Evolutionary conservation across 2,888 invertebrate species (phyloP).

Genomic region (Eristalinus aeneus): DNA sequence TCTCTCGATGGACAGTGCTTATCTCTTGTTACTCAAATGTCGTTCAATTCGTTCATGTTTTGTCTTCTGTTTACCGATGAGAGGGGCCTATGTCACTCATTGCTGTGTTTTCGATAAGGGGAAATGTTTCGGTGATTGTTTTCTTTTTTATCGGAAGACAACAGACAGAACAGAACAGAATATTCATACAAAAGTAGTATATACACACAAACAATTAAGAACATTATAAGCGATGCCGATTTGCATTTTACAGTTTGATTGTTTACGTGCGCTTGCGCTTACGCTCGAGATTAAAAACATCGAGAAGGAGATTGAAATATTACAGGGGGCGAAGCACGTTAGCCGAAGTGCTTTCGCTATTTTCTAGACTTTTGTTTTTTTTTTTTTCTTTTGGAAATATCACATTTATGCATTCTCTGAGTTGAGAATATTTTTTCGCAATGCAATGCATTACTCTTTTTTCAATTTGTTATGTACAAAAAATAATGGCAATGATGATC

Average conservation of each 20-base stretch:
- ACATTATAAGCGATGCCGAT: conserved; percentile 33
- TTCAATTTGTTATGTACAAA: conserved; percentile 57
- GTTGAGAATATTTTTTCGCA: conserved; percentile 52
- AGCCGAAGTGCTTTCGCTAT: conserved; percentile 55
- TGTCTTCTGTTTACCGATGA: neutral
- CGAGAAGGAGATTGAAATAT: conserved; percentile 38
- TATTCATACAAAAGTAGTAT: conserved; percentile 1
- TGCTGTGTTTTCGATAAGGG: neutral
- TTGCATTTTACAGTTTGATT: conserved; percentile 10
- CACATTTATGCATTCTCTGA: conserved; percentile 66
- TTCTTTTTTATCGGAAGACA: neutral
- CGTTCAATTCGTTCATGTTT: neutral
- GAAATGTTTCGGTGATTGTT: neutral
- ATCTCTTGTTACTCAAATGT: neutral
- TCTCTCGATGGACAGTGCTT: conserved; percentile 8
- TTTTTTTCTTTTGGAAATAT: conserved; percentile 55
- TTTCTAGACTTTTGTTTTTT: conserved; percentile 30
- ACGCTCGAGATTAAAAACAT: conserved; percentile 9
- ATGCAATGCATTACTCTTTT: conserved; percentile 57
- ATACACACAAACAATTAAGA: conserved; percentile 14
- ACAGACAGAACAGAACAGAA: neutral
- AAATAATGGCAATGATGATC: conserved; percentile 70
- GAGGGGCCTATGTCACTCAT: neutral
- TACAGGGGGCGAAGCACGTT: conserved; percentile 61
- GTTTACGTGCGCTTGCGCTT: conserved; percentile 13